phyloP scores from a whole-genome alignment of 1,140 invertebrate species.

The Apis cerana region DNA sequence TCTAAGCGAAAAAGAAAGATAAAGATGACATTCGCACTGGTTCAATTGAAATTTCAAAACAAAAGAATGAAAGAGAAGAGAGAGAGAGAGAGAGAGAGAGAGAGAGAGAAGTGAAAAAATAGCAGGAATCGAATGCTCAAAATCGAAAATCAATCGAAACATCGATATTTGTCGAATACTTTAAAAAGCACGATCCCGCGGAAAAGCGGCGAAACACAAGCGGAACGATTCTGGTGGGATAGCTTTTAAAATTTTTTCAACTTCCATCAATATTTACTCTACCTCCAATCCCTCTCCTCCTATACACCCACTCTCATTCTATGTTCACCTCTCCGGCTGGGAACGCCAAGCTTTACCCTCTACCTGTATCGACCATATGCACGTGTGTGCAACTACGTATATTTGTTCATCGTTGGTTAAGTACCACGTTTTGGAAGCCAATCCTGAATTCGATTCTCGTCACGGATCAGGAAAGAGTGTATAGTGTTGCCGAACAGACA shows the following conservation, averaged over 20 bases:
- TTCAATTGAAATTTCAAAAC: slow-evolving; percentile 1
- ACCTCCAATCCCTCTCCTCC: slow-evolving; percentile 31
- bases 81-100: neutral
- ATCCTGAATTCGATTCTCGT: slow-evolving; percentile 45
- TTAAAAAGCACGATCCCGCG: slow-evolving; percentile 30
- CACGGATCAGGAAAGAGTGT: slow-evolving; percentile 51
- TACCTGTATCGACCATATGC: slow-evolving; percentile 51
- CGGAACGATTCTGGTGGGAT: neutral
- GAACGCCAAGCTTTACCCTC: slow-evolving; percentile 33
- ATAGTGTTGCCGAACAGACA: slow-evolving; percentile 65
- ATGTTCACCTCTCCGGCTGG: slow-evolving; percentile 31
- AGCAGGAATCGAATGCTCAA: neutral
- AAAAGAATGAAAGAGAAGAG: neutral
- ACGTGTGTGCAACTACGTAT: slow-evolving; percentile 45
- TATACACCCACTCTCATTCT: neutral
- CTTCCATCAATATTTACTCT: slow-evolving; percentile 65
- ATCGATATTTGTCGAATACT: slow-evolving; percentile 52
- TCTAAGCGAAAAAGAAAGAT: neutral
- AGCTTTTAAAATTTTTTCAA: slow-evolving; percentile 66
- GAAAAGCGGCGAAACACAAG: slow-evolving; percentile 45
- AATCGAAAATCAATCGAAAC: slow-evolving; percentile 35
- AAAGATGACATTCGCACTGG: neutral
- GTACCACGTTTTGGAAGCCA: slow-evolving; percentile 57
- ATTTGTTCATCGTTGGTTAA: slow-evolving; percentile 46
- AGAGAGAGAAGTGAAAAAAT: neutral